phyloP scores from a whole-genome alignment of 2,113 vertebrate genomes.

The Promerops cafer region DNA sequence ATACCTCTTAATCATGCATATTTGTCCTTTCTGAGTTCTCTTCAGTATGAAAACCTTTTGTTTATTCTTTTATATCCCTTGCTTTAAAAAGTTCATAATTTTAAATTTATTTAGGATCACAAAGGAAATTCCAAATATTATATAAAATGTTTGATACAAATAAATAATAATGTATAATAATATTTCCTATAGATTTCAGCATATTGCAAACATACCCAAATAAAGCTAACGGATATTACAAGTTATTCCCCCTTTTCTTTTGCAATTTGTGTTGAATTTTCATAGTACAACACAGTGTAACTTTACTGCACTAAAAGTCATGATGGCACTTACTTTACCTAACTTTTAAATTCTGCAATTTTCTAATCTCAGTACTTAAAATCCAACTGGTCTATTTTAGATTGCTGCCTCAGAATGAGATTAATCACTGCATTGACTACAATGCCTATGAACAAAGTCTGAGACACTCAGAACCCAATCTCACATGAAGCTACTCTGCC shows the following conservation, averaged over 20 bases:
- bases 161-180: neutral
- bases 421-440: neutral
- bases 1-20: neutral
- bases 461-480: neutral
- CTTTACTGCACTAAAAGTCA: neutral
- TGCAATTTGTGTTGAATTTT: neutral
- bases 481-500: neutral
- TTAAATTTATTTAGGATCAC: neutral
- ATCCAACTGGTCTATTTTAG: neutral
- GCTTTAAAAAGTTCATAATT: neutral
- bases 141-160: neutral
- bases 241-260: neutral
- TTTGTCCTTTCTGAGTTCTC: neutral
- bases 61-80: neutral
- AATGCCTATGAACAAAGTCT: neutral
- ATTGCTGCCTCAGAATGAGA: neutral
- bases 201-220: neutral
- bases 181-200: neutral
- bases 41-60: neutral
- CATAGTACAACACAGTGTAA: neutral
- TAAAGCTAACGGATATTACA: neutral
- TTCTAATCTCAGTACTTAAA: neutral
- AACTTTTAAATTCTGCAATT: neutral
- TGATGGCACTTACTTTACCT: neutral
- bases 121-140: neutral